These are phyloP conservation scores for Natrix natrix DNA, from an alignment of 2,797 vertebrate species.

Conservation along the genomic window DNA sequence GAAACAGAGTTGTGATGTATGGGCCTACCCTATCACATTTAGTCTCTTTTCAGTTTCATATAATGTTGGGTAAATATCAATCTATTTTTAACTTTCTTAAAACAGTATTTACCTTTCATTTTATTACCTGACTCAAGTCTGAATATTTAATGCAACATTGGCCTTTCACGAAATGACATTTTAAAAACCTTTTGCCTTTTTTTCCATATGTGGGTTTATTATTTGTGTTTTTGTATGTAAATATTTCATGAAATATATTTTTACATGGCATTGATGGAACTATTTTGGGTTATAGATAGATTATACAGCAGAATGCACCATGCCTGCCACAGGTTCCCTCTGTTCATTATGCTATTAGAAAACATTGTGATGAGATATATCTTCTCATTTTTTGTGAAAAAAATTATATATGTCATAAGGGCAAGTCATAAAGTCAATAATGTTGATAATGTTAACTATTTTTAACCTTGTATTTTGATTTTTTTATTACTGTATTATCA, in stretches of 20 bases:
- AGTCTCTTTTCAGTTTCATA: neutral
- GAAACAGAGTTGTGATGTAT: neutral
- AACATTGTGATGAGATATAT: conserved; percentile 22
- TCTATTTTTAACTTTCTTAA: conserved; percentile 26
- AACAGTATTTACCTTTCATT: conserved; percentile 45
- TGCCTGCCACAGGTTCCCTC: conserved; percentile 1
- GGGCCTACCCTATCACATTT: neutral
- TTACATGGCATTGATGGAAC: conserved; percentile 29
- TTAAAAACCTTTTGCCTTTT: conserved; percentile 44
- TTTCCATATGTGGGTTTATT: conserved; percentile 45
- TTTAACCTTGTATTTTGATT: conserved; percentile 56
- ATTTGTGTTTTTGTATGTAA: conserved; percentile 54
- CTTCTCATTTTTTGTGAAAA: neutral
- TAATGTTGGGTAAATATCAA: conserved; percentile 17
- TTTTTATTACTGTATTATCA: conserved; percentile 52
- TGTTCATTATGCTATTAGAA: conserved; percentile 33
- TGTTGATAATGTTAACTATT: conserved; percentile 50
- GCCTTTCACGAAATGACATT: conserved; percentile 39
- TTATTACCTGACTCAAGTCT: conserved; percentile 14
- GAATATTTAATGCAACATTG: conserved; percentile 24
- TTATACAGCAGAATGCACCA: conserved; percentile 17
- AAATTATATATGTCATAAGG: neutral
- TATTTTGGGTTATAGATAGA: neutral
- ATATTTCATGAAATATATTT: conserved; percentile 29
- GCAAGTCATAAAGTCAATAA: conserved; percentile 4